A percentile compares a stretch with the other conserved stretches of the same genome.
phyloP scores from a whole-genome alignment of 2,797 vertebrate species.

The Takifugu ocellatus region DNA sequence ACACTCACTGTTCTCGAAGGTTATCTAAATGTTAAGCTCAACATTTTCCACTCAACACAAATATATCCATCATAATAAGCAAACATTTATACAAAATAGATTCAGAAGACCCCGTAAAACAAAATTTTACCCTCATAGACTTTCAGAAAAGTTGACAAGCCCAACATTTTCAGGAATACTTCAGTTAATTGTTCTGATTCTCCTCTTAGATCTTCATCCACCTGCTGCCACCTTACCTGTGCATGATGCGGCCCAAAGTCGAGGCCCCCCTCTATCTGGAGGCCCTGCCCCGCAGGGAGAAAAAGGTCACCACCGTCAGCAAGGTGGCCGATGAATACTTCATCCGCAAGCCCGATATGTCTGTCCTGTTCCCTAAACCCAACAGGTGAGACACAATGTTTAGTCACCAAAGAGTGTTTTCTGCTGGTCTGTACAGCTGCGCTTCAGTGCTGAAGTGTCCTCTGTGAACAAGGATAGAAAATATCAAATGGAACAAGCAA shows the following conservation, averaged over 20 bases:
- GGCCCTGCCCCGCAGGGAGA: slow-evolving; percentile 51
- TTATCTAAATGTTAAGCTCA: slow-evolving; percentile 35
- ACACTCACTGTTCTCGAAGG: slow-evolving; percentile 38
- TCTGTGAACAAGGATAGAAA: too few species aligned
- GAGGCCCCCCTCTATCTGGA: slow-evolving; percentile 71
- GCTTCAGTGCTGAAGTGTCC: too few species aligned
- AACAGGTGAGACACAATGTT: slow-evolving; percentile 73
- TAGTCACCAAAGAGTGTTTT: too few species aligned
- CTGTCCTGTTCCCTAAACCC: slow-evolving; percentile 81
- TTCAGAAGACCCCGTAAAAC: too few species aligned
- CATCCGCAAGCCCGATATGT: slow-evolving; percentile 83
- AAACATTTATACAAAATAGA: too few species aligned
- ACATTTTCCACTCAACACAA: slow-evolving; percentile 16
- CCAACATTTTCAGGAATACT: too few species aligned
- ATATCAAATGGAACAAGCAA: too few species aligned
- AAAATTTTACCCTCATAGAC: too few species aligned
- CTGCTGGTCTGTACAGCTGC: too few species aligned
- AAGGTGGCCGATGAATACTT: slow-evolving; percentile 86
- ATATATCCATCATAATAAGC: slow-evolving; percentile 37
- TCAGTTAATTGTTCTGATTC: too few species aligned
- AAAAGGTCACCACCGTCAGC: slow-evolving; percentile 54
- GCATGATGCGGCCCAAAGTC: slow-evolving; percentile 82
- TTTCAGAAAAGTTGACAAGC: too few species aligned
- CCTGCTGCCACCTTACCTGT: slow-evolving; percentile 81
- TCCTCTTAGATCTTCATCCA: slow-evolving; percentile 84